phyloP scores from a whole-genome alignment of 1,140 invertebrate species.

The Linepithema humile region DNA sequence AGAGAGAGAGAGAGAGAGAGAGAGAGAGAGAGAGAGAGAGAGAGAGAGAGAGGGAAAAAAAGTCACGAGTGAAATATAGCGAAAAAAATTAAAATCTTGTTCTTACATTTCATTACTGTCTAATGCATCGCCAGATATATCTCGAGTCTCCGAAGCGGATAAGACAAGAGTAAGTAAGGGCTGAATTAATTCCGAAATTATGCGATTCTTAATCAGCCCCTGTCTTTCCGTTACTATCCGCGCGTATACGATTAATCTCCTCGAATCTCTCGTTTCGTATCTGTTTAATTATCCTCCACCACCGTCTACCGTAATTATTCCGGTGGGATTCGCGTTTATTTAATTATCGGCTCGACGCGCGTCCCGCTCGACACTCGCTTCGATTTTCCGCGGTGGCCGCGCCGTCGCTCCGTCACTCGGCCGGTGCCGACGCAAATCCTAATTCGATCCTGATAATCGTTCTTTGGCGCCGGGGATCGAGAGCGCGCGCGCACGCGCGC shows the following conservation, averaged over 20 bases:
- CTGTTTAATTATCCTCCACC: conserved; percentile 47
- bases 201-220: conserved; percentile 35
- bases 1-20: too few relatives aligned
- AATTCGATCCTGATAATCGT: conserved; percentile 45
- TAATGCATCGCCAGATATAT: background rate
- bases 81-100: background rate
- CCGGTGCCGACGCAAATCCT: background rate
- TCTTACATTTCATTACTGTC: background rate
- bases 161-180: background rate
- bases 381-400: background rate
- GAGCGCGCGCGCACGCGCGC: background rate
- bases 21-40: too few relatives aligned
- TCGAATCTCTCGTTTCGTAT: conserved; percentile 2
- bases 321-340: conserved; percentile 19
- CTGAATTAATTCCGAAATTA: conserved; percentile 40
- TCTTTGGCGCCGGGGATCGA: background rate
- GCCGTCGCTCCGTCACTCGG: background rate
- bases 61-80: too few relatives aligned
- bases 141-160: background rate
- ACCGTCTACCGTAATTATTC: conserved; percentile 27
- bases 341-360: conserved; percentile 19
- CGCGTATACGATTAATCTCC: conserved; percentile 23
- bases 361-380: background rate
- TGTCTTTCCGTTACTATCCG: background rate
- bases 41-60: background rate